Evolutionary conservation across 2,888 invertebrate genomes (phyloP).

Genomic region (Sinhomidia bicolor): DNA sequence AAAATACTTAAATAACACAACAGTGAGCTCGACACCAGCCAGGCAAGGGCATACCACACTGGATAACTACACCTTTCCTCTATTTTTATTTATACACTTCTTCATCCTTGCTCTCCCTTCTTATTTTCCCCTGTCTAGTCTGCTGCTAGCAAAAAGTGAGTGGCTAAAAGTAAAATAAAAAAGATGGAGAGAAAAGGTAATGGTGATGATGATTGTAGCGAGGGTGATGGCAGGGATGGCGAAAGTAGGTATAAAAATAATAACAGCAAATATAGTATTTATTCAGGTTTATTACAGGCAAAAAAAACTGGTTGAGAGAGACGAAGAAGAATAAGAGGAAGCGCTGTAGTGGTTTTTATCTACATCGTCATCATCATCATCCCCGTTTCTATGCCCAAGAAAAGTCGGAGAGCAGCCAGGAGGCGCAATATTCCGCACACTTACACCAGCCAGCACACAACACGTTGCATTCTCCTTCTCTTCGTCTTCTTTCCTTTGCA

Average conservation of each 20-base stretch:
- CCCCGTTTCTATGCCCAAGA: too few species aligned
- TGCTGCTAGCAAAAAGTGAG: too few species aligned
- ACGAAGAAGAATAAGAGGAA: too few species aligned
- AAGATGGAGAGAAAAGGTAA: not conserved
- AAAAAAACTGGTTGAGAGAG: not conserved
- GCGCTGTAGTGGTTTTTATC: constrained; percentile 51
- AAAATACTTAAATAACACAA: constrained; percentile 33
- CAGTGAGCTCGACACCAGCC: not conserved
- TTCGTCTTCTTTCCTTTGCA: too few species aligned
- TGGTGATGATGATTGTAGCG: not conserved
- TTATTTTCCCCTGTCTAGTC: too few species aligned
- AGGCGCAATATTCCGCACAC: not conserved
- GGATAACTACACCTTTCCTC: not conserved
- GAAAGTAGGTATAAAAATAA: too few species aligned
- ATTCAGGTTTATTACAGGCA: not conserved
- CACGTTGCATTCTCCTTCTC: too few species aligned
- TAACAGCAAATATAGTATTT: too few species aligned
- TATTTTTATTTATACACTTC: not conserved
- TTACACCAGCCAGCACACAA: too few species aligned
- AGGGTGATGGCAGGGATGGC: not conserved
- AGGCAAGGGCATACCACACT: not conserved
- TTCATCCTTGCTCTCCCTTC: too few species aligned
- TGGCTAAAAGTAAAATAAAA: not conserved
- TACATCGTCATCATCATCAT: constrained; percentile 30
- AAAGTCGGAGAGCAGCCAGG: too few species aligned